A percentile compares a stretch with the other conserved stretches of the same genome.
Conservation (phyloP, 1,140 invertebrate genomes). For the Drosophila trapezifrons region DNA sequence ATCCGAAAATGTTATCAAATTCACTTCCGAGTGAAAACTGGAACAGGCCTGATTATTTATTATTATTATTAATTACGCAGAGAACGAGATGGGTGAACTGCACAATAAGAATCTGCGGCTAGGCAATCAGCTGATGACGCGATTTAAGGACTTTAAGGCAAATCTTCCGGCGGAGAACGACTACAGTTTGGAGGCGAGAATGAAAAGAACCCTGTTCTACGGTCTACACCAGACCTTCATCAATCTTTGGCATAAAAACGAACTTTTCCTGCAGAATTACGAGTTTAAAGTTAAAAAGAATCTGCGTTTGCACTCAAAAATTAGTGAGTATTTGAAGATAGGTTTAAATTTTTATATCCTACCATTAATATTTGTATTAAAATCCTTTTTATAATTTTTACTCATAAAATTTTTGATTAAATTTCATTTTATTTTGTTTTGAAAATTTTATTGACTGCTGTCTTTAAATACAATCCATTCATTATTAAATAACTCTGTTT, state of each 20-base stretch:
- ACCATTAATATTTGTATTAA: background rate
- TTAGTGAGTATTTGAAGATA: slow-evolving; percentile 60
- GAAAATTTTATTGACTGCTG: background rate
- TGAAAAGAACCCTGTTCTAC: slow-evolving; percentile 80
- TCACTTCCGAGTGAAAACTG: too few relatives aligned
- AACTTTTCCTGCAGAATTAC: slow-evolving; percentile 75
- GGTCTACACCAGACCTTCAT: slow-evolving; percentile 80
- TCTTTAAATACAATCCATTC: background rate
- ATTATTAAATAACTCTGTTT: background rate
- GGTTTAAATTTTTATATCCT: background rate
- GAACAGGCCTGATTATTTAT: too few relatives aligned
- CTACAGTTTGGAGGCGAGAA: slow-evolving; percentile 77
- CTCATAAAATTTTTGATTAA: background rate
- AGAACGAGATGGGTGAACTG: slow-evolving; percentile 79
- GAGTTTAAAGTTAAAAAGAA: slow-evolving; percentile 78
- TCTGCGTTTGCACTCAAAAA: slow-evolving; percentile 76
- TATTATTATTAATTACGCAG: slow-evolving; percentile 21
- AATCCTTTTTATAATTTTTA: background rate
- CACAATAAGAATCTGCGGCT: slow-evolving; percentile 73
- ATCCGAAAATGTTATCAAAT: too few relatives aligned
- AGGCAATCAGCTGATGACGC: slow-evolving; percentile 72
- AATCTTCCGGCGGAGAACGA: slow-evolving; percentile 78
- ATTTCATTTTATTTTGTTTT: background rate
- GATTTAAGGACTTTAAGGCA: slow-evolving; percentile 75
- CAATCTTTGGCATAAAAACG: slow-evolving; percentile 80